A percentile compares a stretch with the other conserved stretches of the same genome.
Conservation (phyloP, 1,140 invertebrate genomes). For the Micrasema longulum region DNA sequence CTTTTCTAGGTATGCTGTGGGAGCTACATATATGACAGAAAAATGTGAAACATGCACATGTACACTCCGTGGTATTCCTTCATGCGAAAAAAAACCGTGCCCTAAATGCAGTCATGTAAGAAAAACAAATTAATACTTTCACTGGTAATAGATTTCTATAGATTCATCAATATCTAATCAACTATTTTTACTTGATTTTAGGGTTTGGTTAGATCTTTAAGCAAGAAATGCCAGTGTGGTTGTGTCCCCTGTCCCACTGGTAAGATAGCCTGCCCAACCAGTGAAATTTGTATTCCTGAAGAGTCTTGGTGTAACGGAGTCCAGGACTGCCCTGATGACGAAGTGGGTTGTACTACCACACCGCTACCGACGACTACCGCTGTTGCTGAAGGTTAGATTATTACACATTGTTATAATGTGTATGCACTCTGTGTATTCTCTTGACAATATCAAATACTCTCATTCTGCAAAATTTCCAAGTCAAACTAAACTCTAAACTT, state of each 20-base stretch:
- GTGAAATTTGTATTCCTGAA: slow-evolving; percentile 78
- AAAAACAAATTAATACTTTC: neutral
- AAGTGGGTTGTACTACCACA: slow-evolving; percentile 73
- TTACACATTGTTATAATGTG: no score
- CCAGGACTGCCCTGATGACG: slow-evolving; percentile 87
- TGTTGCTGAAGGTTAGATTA: slow-evolving; percentile 46
- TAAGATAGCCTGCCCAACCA: slow-evolving; percentile 77
- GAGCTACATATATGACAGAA: slow-evolving; percentile 74
- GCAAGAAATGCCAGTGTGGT: slow-evolving; percentile 75
- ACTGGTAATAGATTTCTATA: neutral
- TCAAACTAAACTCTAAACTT: no score
- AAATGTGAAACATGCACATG: slow-evolving; percentile 84
- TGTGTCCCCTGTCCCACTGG: slow-evolving; percentile 78
- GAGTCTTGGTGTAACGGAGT: slow-evolving; percentile 85
- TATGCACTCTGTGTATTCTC: no score
- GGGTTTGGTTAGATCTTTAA: slow-evolving; percentile 67
- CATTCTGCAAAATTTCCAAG: no score
- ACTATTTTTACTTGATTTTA: neutral
- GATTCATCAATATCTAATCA: neutral
- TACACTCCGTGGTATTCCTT: slow-evolving; percentile 74
- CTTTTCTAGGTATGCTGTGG: slow-evolving; percentile 74
- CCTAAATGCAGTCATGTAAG: slow-evolving; percentile 70
- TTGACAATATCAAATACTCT: no score
- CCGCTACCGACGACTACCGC: slow-evolving; percentile 50
- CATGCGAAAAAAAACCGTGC: slow-evolving; percentile 77